Percentiles rank a stretch among this genome's conserved stretches.
Conservation (phyloP, 2,797 vertebrate genomes). For the Spinibarbus caldwelli region DNA sequence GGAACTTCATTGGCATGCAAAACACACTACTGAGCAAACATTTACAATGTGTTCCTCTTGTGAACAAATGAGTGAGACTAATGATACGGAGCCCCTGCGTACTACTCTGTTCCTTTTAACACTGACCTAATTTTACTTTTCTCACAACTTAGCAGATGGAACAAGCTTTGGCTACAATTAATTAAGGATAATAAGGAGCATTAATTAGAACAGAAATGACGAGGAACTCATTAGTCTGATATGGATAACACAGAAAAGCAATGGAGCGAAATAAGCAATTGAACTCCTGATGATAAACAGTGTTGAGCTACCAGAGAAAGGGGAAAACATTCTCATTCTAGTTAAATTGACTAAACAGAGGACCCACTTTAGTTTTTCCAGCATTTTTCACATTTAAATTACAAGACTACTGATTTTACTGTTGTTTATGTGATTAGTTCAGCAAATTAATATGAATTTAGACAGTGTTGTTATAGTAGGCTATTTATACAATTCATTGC, state of each 20-base stretch:
- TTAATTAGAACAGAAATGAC: constrained; percentile 78
- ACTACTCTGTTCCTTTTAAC: constrained; percentile 65
- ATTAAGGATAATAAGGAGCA: constrained; percentile 81
- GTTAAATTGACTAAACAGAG: constrained; percentile 70
- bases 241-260: constrained; percentile 73
- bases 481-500: constrained; percentile 26
- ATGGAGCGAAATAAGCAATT: constrained; percentile 69
- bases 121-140: constrained; percentile 75
- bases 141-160: constrained; percentile 76
- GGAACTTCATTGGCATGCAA: constrained; percentile 43
- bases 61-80: constrained; percentile 68
- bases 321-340: constrained; percentile 62
- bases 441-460: constrained; percentile 60
- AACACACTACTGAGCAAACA: constrained; percentile 32
- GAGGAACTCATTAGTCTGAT: constrained; percentile 76
- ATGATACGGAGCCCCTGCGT: constrained; percentile 61
- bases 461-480: constrained; percentile 34
- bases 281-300: constrained; percentile 75
- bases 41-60: constrained; percentile 51
- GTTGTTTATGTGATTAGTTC: constrained; percentile 61
- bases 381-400: constrained; percentile 62
- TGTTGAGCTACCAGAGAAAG: constrained; percentile 61
- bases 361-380: constrained; percentile 61
- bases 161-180: constrained; percentile 79
- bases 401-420: constrained; percentile 49